Evolutionary conservation across 2,113 vertebrate species (phyloP).

Genomic region (Hippopotamus amphibius): DNA sequence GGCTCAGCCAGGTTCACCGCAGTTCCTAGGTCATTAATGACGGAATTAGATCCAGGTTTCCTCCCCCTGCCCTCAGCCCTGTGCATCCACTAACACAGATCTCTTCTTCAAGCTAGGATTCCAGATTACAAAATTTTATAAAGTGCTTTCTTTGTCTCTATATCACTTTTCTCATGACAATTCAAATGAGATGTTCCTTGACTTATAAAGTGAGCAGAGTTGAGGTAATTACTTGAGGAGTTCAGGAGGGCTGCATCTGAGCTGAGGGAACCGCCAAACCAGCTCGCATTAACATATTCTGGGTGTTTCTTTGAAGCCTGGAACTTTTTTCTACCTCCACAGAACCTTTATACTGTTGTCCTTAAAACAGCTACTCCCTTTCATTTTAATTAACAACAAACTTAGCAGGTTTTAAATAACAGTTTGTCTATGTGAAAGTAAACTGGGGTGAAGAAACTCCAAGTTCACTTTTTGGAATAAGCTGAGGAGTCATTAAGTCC

Average conservation of each 20-base stretch:
- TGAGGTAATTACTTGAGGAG: constrained; percentile 62
- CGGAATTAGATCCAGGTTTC: background rate
- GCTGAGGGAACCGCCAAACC: background rate
- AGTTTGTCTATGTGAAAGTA: constrained; percentile 61
- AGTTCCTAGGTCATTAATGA: background rate
- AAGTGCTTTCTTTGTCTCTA: background rate
- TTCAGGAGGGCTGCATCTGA: constrained; percentile 27
- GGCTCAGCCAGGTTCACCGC: background rate
- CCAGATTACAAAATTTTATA: background rate
- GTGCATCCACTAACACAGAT: too few species aligned
- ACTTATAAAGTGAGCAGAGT: constrained; percentile 23
- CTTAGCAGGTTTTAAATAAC: constrained; percentile 38
- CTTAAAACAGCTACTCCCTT: constrained; percentile 3
- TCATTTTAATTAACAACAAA: constrained; percentile 67
- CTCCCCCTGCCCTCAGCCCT: background rate
- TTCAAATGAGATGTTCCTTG: background rate
- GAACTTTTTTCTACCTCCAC: background rate
- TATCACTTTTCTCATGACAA: constrained; percentile 17
- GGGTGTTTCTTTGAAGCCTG: constrained; percentile 42
- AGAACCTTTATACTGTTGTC: background rate
- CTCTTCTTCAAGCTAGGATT: background rate
- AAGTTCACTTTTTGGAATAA: constrained; percentile 56
- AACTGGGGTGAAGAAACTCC: constrained; percentile 1
- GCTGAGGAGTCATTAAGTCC: background rate
- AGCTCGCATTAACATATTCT: background rate